Evolutionary conservation across 2,888 invertebrate species (phyloP), one percentile per base, ranked within the genome.

Genomic region (Hyles lineata): DNA sequence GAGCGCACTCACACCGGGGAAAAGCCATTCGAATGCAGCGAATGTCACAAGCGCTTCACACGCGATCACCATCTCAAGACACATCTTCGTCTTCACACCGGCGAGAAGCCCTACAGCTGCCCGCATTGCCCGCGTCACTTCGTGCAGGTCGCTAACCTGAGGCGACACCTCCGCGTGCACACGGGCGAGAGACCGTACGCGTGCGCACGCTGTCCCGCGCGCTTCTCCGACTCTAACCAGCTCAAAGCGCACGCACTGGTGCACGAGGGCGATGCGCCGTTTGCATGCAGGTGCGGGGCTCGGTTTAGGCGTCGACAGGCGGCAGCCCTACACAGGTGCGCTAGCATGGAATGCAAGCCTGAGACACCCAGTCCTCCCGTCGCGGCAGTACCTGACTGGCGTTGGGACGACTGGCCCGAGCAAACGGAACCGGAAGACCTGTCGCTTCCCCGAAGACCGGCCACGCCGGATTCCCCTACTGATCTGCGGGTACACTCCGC

Each of bases 1-100:
- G 98, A 98, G 85, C 96, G 98, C 80, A 99, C 98, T 0, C 98
- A 98, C 89, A 98, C 98, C 0, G 98, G 98, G 0, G 98, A 98
- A 87, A 98, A 98, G 85, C 98, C 98, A 0, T 98, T 98, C 92
- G 97, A 98, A 87, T 98, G 98, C 85, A 97, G 96, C 50, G 97
- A 98, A 89, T 98, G 98, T 87, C 97, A 98, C 88, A 98, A 98
- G 90, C 96, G 98, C 78, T 98, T 98, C 90, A 98, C 98, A 1
- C 96, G 98, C 70, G 98, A 98, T 87, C 98, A 98, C 85, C 98
- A 98, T 85, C 95, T 98, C 72, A 98, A 98, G 92, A 98, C 98
- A 0, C 98, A 98, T 91, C 97, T 98, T 95, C 95, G 98, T 35
- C 93, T 98, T 76, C 98, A 98, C 89, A 98, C 98, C 1, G 98